Base-by-base conservation (phyloP, 2,113 vertebrate species). In the Sinosuthora webbiana region DNA sequence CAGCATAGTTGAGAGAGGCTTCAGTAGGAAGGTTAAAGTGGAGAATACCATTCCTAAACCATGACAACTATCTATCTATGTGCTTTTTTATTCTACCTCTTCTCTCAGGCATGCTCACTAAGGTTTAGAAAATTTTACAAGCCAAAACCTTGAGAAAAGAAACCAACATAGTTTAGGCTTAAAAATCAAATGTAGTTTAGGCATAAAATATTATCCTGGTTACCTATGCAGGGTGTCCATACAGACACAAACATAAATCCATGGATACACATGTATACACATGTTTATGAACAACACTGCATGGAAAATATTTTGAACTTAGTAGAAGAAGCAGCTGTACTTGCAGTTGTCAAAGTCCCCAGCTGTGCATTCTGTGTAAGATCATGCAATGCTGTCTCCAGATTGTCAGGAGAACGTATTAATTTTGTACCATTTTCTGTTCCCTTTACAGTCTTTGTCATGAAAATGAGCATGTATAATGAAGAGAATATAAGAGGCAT, bases 351-450 rank as follows among this genome's bases (percentile, higher is more conserved):
- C 71, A 77, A 63, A 74, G 69, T 94, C 74, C 95, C 93, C 91
- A 96, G 56, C 85, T 96, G 80, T 90, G 73, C 39, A 77, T 95
- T 97, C 94, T 95, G 24, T 93, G 79, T 50, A 96, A 81, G 94
- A 90, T 89, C 83, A 93, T 87, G 79, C 84, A 75, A 89, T 89
- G 68, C 44, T 91, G 71, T 93, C 84, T 97, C 85, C 84, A 95
- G 87, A 96, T 90, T 97, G 90, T 95, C 87, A 95, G 83, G 90
- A 92, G 56, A 96, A 96, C 6, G 37, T 89, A 90, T 79, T 94
- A 95, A 97, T 97, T 97, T 96, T 90, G 69, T 44, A 87, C 49
- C 45, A 90, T 96, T 95, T 97, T 96, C 73, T 91, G 71, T 97
- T 96, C 69, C 71, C 76, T 95, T 96, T 84, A 62, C 44, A 30